Base-by-base conservation (phyloP, 2,797 vertebrate genomes). In the Mionectes olivaceus region DNA sequence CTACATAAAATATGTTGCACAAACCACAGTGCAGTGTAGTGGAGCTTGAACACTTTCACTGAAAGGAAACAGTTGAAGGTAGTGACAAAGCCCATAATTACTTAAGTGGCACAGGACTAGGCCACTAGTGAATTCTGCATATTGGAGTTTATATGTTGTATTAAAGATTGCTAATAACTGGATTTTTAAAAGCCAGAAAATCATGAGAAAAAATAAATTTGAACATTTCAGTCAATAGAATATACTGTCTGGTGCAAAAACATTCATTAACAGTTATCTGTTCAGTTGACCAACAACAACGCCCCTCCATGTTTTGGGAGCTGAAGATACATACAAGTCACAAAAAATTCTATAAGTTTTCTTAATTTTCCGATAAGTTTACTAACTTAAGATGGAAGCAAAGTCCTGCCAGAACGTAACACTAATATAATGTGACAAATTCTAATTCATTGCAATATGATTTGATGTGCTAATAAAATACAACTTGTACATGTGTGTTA, bases 381-480 rank as follows among this genome's bases (percentile, higher is more conserved):
- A 11, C 55, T 33, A 74, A 21, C 24, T 76, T 93, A 78, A 85
- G 64, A 43, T 28, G 23, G 21, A 87, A 67, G 19, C 33, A 80
- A 52, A 50, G 32, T 52, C 64, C 56, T 88, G 80, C 89, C 85
- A 93, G 37, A 67, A 69, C 24, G 22, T 90, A 75, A 87, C 84
- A 43, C 24, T 96, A 95, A 96, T 87, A 19, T 13, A 49, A 59
- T 28, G 9, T 90, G 96, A 93, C 95, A 95, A 87, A 83, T 59
- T 63, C 15, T 82, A 83, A 89, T 80, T 86, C 86, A 52, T 25
- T 83, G 59, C 37, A 90, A 90, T 55, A 41, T 69, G 75, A 63
- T 82, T 77, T 90, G 83, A 82, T 71, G 70, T 49, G 21, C 53
- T 87, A 78, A 93, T 90, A 96, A 91, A 95, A 95, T 85, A 43